phyloP scores from a whole-genome alignment of 2,113 vertebrate genomes.

The Nyctereutes procyonoides region DNA sequence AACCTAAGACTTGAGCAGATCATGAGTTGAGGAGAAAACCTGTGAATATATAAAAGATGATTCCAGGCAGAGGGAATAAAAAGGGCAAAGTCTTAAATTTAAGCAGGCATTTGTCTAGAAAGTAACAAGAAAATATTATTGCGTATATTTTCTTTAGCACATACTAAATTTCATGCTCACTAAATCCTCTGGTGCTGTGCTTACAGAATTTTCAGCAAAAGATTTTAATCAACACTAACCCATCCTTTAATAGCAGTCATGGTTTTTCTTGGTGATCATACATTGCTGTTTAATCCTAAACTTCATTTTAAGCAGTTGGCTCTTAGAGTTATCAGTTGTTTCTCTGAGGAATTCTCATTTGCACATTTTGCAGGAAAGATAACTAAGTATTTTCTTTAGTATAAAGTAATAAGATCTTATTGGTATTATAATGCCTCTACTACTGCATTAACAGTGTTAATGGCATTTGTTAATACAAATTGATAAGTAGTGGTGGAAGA shows the following conservation, averaged over 20 bases:
- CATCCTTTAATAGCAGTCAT: neutral
- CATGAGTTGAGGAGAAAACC: neutral
- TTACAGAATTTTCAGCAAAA: neutral
- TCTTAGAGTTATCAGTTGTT: neutral
- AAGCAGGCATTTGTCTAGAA: neutral
- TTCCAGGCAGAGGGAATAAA: neutral
- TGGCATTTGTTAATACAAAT: neutral
- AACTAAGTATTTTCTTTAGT: slow-evolving; percentile 1
- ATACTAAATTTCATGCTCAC: neutral
- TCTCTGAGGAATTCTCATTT: slow-evolving; percentile 1
- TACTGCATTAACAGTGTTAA: neutral
- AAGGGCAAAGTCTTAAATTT: slow-evolving; percentile 29
- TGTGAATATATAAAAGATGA: neutral
- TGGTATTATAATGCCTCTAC: neutral
- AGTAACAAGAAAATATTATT: neutral
- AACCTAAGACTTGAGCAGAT: neutral
- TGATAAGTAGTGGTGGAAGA: neutral
- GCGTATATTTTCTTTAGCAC: neutral
- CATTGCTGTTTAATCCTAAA: neutral
- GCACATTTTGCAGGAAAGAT: neutral
- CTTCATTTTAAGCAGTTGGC: neutral
- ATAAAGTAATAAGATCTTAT: slow-evolving; percentile 2
- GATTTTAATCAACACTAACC: neutral
- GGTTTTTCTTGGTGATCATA: neutral
- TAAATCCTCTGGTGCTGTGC: neutral